These are phyloP conservation scores for Monochamus alternatus DNA, from an alignment of 2,888 invertebrate genomes.

Conservation along the genomic window DNA sequence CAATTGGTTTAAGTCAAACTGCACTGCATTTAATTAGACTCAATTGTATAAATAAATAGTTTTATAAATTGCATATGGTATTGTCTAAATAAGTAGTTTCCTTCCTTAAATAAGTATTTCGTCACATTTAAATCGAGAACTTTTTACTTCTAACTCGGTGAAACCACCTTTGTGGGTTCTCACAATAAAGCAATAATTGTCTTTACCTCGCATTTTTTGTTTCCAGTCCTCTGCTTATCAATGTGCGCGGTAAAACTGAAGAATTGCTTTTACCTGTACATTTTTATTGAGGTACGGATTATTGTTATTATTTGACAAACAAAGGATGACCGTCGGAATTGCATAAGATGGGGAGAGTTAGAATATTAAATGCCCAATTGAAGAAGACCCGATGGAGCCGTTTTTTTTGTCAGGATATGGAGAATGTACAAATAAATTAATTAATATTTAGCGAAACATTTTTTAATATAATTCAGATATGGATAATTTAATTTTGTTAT, in stretches of 20 bases:
- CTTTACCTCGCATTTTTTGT: conserved; percentile 25
- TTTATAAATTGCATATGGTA: too few relatives aligned
- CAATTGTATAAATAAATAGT: too few relatives aligned
- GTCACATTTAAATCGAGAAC: too few relatives aligned
- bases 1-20: too few relatives aligned
- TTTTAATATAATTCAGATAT: too few relatives aligned
- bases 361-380: conserved; percentile 13
- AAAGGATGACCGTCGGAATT: conserved; percentile 11
- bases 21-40: too few relatives aligned
- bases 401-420: too few relatives aligned
- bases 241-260: conserved; percentile 17
- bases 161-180: conserved; percentile 19
- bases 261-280: conserved; percentile 25
- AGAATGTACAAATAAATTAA: too few relatives aligned
- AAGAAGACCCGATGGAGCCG: conserved; percentile 1
- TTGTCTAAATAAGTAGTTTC: too few relatives aligned
- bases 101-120: too few relatives aligned
- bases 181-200: conserved; percentile 27
- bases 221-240: conserved; percentile 15
- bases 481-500: neutral
- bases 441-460: too few relatives aligned
- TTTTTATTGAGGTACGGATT: conserved; percentile 21
- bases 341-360: conserved; percentile 19
- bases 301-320: conserved; percentile 34
- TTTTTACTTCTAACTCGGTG: neutral